Conservation (phyloP, 2,797 vertebrate species). For the Xiphorhynchus erythropygius region DNA sequence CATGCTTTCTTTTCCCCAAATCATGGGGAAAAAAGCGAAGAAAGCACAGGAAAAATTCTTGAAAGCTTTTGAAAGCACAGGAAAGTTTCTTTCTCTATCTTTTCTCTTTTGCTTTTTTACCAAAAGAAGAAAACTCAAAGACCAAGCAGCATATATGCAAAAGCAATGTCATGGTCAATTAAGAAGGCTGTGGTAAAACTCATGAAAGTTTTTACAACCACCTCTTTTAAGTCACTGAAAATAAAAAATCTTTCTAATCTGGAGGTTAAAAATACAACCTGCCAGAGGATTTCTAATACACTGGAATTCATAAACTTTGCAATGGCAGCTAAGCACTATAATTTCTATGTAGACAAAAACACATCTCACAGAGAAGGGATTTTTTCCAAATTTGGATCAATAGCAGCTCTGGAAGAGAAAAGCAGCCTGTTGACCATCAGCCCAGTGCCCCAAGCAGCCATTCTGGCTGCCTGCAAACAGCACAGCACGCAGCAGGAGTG, state of each 20-base stretch:
- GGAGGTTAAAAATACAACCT: not conserved
- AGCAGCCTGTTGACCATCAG: not conserved
- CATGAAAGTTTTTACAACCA: fast-evolving
- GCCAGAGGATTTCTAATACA: not conserved
- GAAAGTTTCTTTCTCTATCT: not conserved
- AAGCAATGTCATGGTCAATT: not conserved
- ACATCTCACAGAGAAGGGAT: not conserved
- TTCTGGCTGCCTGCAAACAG: not conserved
- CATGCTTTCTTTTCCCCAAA: not conserved
- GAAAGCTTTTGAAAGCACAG: not conserved
- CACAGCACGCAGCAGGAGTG: not conserved
- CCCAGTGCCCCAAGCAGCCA: not conserved
- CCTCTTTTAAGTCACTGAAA: not conserved
- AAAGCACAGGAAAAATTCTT: not conserved
- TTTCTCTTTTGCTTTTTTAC: not conserved
- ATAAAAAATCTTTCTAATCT: not conserved
- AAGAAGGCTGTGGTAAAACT: not conserved
- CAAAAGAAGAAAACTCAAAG: not conserved
- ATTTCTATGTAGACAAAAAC: not conserved
- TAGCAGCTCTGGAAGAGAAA: not conserved
- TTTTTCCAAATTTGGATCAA: not conserved
- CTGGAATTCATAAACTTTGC: not conserved
- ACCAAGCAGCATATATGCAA: not conserved
- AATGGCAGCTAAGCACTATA: not conserved
- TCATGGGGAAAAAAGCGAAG: not conserved